Base-by-base conservation (phyloP, 2,888 invertebrate genomes). In the Emmelina monodactyla region DNA sequence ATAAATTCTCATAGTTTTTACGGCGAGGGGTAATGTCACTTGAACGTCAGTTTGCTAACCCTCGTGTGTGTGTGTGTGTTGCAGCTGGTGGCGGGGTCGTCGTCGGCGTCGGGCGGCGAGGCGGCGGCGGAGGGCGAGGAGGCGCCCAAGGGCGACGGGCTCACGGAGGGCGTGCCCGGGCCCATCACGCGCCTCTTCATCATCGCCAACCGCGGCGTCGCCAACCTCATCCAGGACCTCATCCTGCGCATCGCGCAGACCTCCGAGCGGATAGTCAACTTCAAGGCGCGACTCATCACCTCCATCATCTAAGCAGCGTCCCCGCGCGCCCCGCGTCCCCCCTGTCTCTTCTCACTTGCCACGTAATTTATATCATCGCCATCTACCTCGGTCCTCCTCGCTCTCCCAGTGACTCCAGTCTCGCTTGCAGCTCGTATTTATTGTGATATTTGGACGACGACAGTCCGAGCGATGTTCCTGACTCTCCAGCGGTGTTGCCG, bases 241-340 rank as follows among this genome's bases (percentile, higher is more conserved):
- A 92, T 92, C 73, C 84, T 92, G 65, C 92, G 92, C 70, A 83
- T 92, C 69, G 92, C 92, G 39, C 91, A 92, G 72, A 92, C 92
- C 64, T 92, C 92, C 66, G 92, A 93, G 78, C 87, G 91, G 75
- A 88, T 93, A 82, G 92, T 93, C 62, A 92, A 92, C 88, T 93
- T 92, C 87, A 93, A 92, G 83, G 92, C 92, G 67, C 87, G 92
- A 82, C 83, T 93, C 61, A 90, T 93, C 73, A 93, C 92, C 58
- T 90, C 92, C 53, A 88, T 92, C 75, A 92, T 93, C 79, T 92
- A 92, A 51, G 44, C 47, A 42, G 4, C n/a, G 25, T 25, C 25
- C 3, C 6, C n/a, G 25, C n/a, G n/a, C n/a, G 25, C n/a, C 25
- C 19, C 19, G 5, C 19, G 5, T 28, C 28, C 9, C 19, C 9